Evolutionary conservation across 1,140 invertebrate species (phyloP), one percentile per base, ranked within the genome.

Genomic region (Chymomyza costata): DNA sequence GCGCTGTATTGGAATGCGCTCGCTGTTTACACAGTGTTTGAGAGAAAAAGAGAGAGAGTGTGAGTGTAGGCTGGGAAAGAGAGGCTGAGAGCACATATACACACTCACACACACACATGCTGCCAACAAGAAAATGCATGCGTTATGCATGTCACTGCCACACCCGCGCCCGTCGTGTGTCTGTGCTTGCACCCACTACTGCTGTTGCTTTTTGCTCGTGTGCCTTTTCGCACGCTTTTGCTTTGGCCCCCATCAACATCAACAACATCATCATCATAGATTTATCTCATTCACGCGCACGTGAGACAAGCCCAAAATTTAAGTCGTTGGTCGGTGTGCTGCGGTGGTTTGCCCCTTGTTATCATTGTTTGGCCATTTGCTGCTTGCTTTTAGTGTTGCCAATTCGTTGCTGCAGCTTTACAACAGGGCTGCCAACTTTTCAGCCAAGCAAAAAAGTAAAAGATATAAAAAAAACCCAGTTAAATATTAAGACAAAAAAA

Each of bases 271-370:
- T 78, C 71, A 76, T 78, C 73, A 80, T 80, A 80, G 71, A 71
- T 78, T 78, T 78, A 78, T 78, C 71, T 78, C 71, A 80, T 78
- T 78, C 71, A 45, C 73, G 71, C 71, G 58, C 71, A 71, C 73
- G 66, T 80, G 67, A 80, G 62, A 41, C 61, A 61, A 44, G 65
- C 50, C 51, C 47, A 66, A 76, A 76, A 78, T 66, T 71, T 71
- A 66, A 67, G 71, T 80, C 65, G 70, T 60, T 31, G n/a, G 55
- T 39, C 65, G 55, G 41, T 25, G 38, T 38, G 34, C 37, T 47
- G 16, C 16, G 30, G 2, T 15, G n/a, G 5, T 47, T 32, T 39
- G 31, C 16, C 25, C 18, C 43, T 57, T 65, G 70, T 78, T 80
- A 67, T 71, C 66, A 71, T 71, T 58, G 41, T 50, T 61, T 38